phyloP scores from a whole-genome alignment of 2,888 invertebrate species.

The Cecidostiba fungosa region DNA sequence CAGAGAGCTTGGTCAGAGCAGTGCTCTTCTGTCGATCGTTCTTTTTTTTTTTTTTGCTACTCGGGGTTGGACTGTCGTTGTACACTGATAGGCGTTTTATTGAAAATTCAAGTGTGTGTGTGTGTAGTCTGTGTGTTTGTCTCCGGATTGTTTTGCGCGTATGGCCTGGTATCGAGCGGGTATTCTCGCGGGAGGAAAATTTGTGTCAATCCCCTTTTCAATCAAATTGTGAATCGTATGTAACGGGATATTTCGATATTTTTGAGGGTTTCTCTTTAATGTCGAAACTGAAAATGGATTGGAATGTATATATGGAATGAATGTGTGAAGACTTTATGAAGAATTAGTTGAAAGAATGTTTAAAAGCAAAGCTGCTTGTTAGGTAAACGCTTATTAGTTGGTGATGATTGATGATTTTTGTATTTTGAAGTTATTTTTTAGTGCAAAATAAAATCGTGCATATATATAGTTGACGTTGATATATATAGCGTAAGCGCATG shows the following conservation, averaged over 20 bases:
- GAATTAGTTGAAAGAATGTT: neutral
- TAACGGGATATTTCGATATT: neutral
- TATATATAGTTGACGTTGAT: too few species aligned
- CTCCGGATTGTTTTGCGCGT: neutral
- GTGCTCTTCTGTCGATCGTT: neutral
- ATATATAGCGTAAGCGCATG: too few species aligned
- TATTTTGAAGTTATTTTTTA: too few species aligned
- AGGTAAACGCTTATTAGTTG: too few species aligned
- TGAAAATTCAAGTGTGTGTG: neutral
- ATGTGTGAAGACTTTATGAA: neutral
- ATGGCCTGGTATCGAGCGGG: neutral
- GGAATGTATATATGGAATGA: neutral
- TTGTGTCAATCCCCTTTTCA: neutral
- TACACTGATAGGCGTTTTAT: slow-evolving; percentile 1
- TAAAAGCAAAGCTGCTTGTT: too few species aligned
- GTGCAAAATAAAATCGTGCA: too few species aligned
- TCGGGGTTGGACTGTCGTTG: neutral
- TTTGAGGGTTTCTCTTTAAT: too few species aligned
- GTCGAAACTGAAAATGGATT: too few species aligned
- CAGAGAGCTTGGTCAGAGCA: slow-evolving; percentile 3
- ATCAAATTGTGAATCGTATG: neutral
- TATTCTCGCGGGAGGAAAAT: neutral
- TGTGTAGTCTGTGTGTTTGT: neutral
- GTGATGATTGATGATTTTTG: too few species aligned
- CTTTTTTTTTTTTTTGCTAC: neutral